Evolutionary conservation across 2,113 vertebrate species (phyloP), one percentile per base, ranked within the genome.

Genomic region (Theristicus caerulescens): DNA sequence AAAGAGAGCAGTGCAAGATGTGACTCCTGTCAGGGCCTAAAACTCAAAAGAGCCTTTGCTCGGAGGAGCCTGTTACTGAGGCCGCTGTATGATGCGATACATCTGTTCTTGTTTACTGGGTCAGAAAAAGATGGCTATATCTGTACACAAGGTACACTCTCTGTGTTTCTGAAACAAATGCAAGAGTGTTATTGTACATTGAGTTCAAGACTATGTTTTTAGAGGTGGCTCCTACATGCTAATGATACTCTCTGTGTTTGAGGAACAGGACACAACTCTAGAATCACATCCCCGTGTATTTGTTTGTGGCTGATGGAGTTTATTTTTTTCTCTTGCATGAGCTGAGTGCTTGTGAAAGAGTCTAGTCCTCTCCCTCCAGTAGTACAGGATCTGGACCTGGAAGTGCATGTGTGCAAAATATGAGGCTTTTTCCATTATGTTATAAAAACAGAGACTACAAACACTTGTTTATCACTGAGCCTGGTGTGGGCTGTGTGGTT

Each of bases 31-130:
- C 9, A 8, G 46, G 46, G 32, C 40, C 31, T 32, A 22, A 49
- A 70, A 29, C 13, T 72, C n/a, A 5, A 9, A 65, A 80, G 40
- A 67, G 26, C 31, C 38, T 55, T 84, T 73, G 31, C 54, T 70
- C 6, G 3, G 38, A 70, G 49, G 74, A 46, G 49, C 42, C 47
- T 64, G 36, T 21, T 70, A 21, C 44, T 8, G 44, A 65, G 27
- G 8, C 29, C 0, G 0, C 29, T 0, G 0, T 24, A 19, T 13
- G 36, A 25, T 62, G 47, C 3, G 36, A 44, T 40, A 16, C 0
- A 2, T 64, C 11, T 31, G 52, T 54, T 73, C 18, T 61, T 49
- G 31, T 64, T 85, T 57, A 22, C 16, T 24, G 26, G 42, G 29
- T 69, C 42, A 69, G 55, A 31, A 49, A 40, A 55, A 51, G 19